Evolutionary conservation across 1,140 invertebrate species (phyloP).

Genomic region (Berghia stephanieae): DNA sequence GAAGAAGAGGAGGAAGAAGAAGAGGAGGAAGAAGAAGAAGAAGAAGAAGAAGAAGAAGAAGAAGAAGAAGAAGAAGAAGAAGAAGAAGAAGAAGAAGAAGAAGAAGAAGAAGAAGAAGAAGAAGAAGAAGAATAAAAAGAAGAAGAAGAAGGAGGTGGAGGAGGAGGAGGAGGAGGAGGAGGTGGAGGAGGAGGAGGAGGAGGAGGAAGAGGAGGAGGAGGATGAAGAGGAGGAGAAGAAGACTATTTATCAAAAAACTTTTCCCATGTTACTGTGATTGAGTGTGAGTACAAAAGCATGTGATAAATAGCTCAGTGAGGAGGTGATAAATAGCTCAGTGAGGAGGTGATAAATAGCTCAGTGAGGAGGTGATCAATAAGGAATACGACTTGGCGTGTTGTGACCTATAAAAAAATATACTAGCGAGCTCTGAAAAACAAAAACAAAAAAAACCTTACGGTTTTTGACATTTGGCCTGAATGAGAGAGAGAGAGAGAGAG

Average conservation of each 20-base stretch:
- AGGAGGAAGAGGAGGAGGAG: too few species aligned
- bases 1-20: not conserved
- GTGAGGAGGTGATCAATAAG: not conserved
- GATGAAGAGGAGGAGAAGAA: not conserved
- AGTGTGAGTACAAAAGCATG: not conserved
- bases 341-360: too few species aligned
- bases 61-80: constrained; percentile 5
- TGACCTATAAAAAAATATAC: not conserved
- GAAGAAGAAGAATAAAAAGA: too few species aligned
- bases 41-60: not conserved
- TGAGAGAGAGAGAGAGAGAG: too few species aligned
- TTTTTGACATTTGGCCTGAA: too few species aligned
- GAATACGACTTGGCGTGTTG: not conserved
- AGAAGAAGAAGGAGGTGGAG: constrained; percentile 8
- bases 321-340: too few species aligned
- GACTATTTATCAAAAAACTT: not conserved
- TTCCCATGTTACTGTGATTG: too few species aligned
- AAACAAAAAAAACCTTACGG: not conserved
- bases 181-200: constrained; percentile 11
- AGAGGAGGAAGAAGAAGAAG: constrained; percentile 16
- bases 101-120: constrained; percentile 17
- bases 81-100: constrained; percentile 1
- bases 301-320: too few species aligned
- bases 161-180: constrained; percentile 19
- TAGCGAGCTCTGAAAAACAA: not conserved